Evolutionary conservation across 2,888 invertebrate genomes (phyloP), one percentile per base, ranked within the genome.

Genomic region (Erpobdella octoculata): DNA sequence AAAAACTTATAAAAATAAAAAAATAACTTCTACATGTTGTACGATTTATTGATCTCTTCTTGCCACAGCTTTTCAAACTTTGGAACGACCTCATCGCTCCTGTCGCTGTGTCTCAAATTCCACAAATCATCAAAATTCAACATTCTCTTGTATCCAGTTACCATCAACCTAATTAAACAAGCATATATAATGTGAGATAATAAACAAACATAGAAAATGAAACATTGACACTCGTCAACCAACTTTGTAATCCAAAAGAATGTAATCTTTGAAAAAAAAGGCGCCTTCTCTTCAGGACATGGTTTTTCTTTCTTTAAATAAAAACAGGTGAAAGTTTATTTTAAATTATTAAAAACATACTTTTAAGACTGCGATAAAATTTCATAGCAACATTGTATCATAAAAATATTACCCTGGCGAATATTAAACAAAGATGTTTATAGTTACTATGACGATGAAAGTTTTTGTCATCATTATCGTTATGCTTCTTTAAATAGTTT

Each of bases 181-280:
- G 8, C 3, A 31, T 53, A 25, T 53, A 53, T 53, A 6, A 4
- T 25, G 53, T 25, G 2, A 53, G n/a, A 9, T 8, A 53, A 4
- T 5, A 8, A 28, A 53, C 28, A 28, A 53, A n/a, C 1, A 35
- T 25, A 35, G 35, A 25, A 12, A 33, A 12, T 21, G 12, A 33
- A 18, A 68, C 28, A 21, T 21, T 31, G 41, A 68, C 12, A 25
- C 0, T 33, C 25, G 31, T 46, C 15, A 15, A 70, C 58, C 75
- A 75, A 82, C 82, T 74, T 71, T 66, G 79, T 80, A 31, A 80
- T 78, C 83, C 83, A 83, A 74, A 78, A 79, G 75, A 79, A 83
- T 0, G 79, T 76, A 3, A 83, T 71, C 36, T 79, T 74, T 3
- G 81, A 81, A 9, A 81, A 74, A 76, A 83, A 83, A 5, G 82